Evolutionary conservation across 2,888 invertebrate genomes (phyloP), one percentile per base, ranked within the genome.

Genomic region (Bembecia ichneumoniformis): DNA sequence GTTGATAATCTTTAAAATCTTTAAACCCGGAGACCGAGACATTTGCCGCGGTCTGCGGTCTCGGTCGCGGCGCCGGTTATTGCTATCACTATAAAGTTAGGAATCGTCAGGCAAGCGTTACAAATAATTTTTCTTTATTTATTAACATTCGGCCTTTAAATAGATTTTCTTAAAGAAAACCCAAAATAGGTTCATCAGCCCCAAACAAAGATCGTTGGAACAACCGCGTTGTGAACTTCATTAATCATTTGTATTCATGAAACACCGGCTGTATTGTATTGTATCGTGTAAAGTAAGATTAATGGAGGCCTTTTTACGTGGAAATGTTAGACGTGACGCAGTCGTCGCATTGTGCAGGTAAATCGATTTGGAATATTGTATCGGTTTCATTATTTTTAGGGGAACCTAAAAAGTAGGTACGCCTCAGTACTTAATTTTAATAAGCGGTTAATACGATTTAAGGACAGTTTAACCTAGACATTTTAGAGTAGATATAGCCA

Each of bases 171-270:
- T 44, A 44, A 16, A 44, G 44, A 17, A 44, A 44, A 44, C 13
- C 14, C 17, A 10, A 44, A 59, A 58, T 48, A 56, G 58, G 51
- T 66, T 60, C 58, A 63, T 58, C 58, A 58, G 49, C 48, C 49
- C 46, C 58, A 50, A 56, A 62, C 58, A 64, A 62, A 56, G 55
- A 54, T 53, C 54, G 51, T 50, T 49, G 55, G 15, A 44, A 44
- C 55, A 55, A 58, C 59, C 58, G 53, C 13, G 44, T 14, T n/a
- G 47, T 50, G 28, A 46, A 40, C 16, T 54, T 53, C 62, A 71
- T 72, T 63, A 68, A 73, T 72, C 68, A 71, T 60, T 63, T 52
- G 52, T 55, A 61, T 72, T 70, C 66, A 64, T 59, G 56, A 56
- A 51, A 51, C 50, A 51, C 16, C 44, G 43, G 46, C 55, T 51